Evolutionary conservation across 2,113 vertebrate genomes (phyloP).

Genomic region (Tachysurus fulvidraco): DNA sequence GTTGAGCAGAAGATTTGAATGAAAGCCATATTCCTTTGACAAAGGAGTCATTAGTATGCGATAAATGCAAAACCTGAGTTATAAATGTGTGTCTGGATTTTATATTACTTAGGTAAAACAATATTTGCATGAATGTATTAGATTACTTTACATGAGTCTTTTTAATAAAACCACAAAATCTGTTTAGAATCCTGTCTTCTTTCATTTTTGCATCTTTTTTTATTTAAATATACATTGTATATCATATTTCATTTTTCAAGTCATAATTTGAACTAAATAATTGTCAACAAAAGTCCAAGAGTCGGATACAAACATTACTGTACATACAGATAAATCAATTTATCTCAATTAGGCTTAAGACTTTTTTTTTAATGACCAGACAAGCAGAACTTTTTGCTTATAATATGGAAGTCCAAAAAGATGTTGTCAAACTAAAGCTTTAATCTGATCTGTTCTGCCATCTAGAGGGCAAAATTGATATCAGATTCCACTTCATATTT

Average conservation of each 20-base stretch:
- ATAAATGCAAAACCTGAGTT: conserved; percentile 61
- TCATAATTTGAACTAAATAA: background rate
- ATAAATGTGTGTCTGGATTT: conserved; percentile 10
- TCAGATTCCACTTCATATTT: background rate
- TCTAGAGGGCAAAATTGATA: conserved; percentile 10
- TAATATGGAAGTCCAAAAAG: background rate
- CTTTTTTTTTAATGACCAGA: background rate
- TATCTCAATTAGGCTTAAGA: background rate
- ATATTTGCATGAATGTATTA: conserved; percentile 26
- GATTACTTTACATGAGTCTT: background rate
- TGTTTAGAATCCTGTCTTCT: background rate
- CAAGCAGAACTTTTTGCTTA: background rate
- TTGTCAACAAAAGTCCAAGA: background rate
- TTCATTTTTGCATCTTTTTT: background rate
- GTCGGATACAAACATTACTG: background rate
- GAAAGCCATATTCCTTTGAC: conserved; percentile 66
- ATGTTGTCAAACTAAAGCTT: background rate
- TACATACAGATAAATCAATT: background rate
- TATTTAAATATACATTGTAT: too few relatives aligned
- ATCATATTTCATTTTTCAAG: background rate
- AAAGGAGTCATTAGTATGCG: conserved; percentile 57
- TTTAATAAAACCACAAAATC: conserved; percentile 13
- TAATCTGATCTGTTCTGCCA: conserved; percentile 27
- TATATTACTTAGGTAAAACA: background rate
- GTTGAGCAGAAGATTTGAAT: conserved; percentile 43